Base-by-base conservation (phyloP, 2,888 invertebrate species). In the Frankliniella fusca region DNA sequence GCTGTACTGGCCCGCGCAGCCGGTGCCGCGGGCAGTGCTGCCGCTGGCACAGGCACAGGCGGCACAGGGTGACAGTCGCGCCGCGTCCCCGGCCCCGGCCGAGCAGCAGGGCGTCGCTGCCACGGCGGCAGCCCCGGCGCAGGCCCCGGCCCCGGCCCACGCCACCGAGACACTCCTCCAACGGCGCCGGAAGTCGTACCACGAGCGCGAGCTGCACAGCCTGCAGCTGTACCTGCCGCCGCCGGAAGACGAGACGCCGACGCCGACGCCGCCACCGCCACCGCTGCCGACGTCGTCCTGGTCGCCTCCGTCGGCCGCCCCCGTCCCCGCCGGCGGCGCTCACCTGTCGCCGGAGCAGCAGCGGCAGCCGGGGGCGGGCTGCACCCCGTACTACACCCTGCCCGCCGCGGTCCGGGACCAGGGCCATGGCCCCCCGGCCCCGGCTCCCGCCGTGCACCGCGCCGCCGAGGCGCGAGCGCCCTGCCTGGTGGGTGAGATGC, bases 161-260 rank as follows among this genome's bases (percentile, higher is more conserved):
- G 20, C 18, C 54, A 54, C 70, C 70, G 70, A 76, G 27, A 23
- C 23, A 11, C 70, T 76, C 23, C 70, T 76, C 70, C 27, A 76
- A 27, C 70, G 70, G 23, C 70, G 70, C 27, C 70, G 70, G 7
- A 76, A 76, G 70, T 76, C 70, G 23, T 76, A 76, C 70, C 70
- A 76, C 70, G 70, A 76, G 8, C 70, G 70, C 23, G 70, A 76
- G 70, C 70, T 76, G 70, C 70, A 76, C 70, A 76, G 70, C 27
- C 70, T 76, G 70, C 70, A 76, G 70, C 27, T 76, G 27, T 76
- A 76, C 70, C 70, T 76, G 70, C 70, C 70, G 70, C 70, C 70
- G 10, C 70, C 70, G 23, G 70, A 76, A 10, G 61, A 76, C 10
- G 70, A 76, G 70, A 23, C 70, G 23, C 7, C 65, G 12, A 20